Evolutionary conservation across 2,888 invertebrate genomes (phyloP), one percentile per base, ranked within the genome.

Genomic region (Erpobdella octoculata): DNA sequence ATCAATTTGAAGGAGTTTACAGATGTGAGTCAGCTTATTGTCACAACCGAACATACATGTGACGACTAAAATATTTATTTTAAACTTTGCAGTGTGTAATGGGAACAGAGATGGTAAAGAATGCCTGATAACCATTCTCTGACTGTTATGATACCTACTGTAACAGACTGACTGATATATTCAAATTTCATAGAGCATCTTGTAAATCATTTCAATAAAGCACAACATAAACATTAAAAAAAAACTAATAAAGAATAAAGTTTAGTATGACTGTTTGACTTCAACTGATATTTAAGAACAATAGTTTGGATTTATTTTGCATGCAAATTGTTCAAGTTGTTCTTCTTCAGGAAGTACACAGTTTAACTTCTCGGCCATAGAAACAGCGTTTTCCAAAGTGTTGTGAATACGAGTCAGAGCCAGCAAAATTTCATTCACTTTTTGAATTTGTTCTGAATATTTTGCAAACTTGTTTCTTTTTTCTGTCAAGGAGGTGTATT

Each of bases 311-410:
- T 41, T 41, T 41, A n/a, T 15, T 15, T 12, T 15, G 12, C 37
- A 41, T 12, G 64, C 48, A 59, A 76, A 76, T 18, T 72, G 72
- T 80, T 93, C 91, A 53, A 95, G 83, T 18, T 91, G 87, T 77
- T 92, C 90, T 25, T 90, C 89, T 65, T 89, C 87, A 35, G 93
- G 92, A 38, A 95, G 84, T 75, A 89, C 84, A 78, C 89, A 88
- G 80, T 95, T 95, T 61, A 95, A 85, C 21, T 89, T 88, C 80
- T 93, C 92, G 80, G 93, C 87, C 66, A 90, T 90, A 80, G 91
- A 92, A 0, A 93, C 83, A 0, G 91, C 91, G 84, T 92, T 90
- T 82, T 91, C 90, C 25, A 95, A 85, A 71, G 90, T 84, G 71
- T 89, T 88, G 25, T 74, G 74, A 28, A 76, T 72, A 41, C 70